Percentiles rank a stretch among this genome's conserved stretches.
These are phyloP conservation scores for Homarus americanus DNA, from an alignment of 1,140 invertebrate genomes.

Conservation along the genomic window DNA sequence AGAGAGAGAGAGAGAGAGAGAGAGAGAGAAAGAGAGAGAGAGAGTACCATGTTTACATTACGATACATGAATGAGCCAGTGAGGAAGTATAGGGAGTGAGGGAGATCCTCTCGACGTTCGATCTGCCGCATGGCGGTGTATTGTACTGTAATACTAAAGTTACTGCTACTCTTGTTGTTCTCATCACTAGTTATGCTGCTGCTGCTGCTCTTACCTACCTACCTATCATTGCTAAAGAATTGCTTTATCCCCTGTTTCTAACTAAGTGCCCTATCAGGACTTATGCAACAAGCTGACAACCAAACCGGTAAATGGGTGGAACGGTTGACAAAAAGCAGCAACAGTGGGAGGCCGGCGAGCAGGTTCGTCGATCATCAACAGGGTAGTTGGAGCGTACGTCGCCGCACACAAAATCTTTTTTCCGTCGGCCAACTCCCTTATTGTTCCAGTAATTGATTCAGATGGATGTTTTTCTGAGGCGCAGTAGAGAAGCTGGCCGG, in stretches of 20 bases:
- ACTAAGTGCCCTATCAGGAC: neutral
- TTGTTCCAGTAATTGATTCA: conserved; percentile 3
- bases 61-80: too few species aligned
- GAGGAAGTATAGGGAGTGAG: too few species aligned
- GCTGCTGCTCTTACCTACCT: neutral
- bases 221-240: neutral
- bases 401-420: neutral
- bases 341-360: neutral
- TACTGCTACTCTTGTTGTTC: too few species aligned
- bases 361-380: neutral
- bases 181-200: too few species aligned
- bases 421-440: neutral
- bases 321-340: neutral
- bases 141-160: too few species aligned
- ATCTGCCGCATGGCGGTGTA: too few species aligned
- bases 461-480: neutral
- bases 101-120: too few species aligned
- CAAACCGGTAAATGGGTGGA: neutral
- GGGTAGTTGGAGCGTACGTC: neutral
- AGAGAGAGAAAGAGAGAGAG: too few species aligned
- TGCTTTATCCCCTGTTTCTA: neutral
- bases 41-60: too few species aligned
- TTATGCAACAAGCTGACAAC: neutral
- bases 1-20: too few species aligned
- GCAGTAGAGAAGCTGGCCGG: too few species aligned